Conservation (phyloP, 2,888 invertebrate species). For the Dascillus cervinus region DNA sequence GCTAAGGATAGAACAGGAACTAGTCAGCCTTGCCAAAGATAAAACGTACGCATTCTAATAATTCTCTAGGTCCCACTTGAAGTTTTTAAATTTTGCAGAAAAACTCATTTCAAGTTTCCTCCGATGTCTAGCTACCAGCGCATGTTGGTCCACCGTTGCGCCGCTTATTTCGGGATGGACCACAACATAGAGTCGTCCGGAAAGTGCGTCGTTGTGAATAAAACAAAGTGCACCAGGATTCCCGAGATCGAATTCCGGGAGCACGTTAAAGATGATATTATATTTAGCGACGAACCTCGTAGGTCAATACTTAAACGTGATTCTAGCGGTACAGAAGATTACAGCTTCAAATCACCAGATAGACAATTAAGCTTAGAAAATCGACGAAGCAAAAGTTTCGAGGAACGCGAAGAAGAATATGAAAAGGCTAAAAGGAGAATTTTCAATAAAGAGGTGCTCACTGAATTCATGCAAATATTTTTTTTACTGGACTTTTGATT, state of each 20-base stretch:
- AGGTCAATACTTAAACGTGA: constrained; percentile 79
- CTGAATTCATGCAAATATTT: not conserved
- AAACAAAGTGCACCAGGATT: constrained; percentile 60
- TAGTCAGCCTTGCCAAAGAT: constrained; percentile 77
- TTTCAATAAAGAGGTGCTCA: constrained; percentile 51
- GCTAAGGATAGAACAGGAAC: constrained; percentile 80
- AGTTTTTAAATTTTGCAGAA: constrained; percentile 42
- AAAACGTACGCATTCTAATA: constrained; percentile 51
- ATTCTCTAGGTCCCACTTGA: constrained; percentile 2
- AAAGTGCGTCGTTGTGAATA: constrained; percentile 77
- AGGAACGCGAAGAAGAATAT: constrained; percentile 87
- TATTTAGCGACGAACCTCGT: constrained; percentile 59
- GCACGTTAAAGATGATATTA: constrained; percentile 56
- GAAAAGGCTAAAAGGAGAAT: constrained; percentile 79
- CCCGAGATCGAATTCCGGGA: constrained; percentile 67
- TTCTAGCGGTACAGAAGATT: constrained; percentile 72
- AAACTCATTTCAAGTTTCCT: constrained; percentile 75
- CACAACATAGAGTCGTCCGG: constrained; percentile 86
- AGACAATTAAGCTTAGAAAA: constrained; percentile 54
- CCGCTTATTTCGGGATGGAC: constrained; percentile 88
- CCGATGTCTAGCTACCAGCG: constrained; percentile 93
- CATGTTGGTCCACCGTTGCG: constrained; percentile 91
- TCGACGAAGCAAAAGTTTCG: constrained; percentile 75
- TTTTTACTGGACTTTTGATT: constrained; percentile 5
- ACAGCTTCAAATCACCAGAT: constrained; percentile 52